Evolutionary conservation across 2,888 invertebrate genomes (phyloP), one percentile per base, ranked within the genome.

Genomic region (Chalcis sispes): DNA sequence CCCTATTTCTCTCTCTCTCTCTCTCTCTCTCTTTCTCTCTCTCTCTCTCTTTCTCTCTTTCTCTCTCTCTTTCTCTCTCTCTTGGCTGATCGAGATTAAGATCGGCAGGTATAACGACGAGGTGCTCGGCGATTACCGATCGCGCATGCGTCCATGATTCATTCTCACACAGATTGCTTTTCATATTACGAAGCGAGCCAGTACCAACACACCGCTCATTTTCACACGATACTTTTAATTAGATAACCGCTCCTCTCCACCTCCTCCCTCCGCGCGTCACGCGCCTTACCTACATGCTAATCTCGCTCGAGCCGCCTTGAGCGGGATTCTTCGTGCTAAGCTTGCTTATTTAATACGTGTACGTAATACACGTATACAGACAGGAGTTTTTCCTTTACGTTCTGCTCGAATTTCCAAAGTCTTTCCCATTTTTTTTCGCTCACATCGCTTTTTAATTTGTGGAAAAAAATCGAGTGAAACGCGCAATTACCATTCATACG

Each of bases 131-230:
- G 79, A 79, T 79, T 80, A 79, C 77, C 78, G 78, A 76, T 77
- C 76, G 75, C 59, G 56, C n/a, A n/a, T 52, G 62, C 56, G 69
- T 74, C 70, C 72, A 61, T 77, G 77, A 78, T 67, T 74, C 73
- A 79, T 80, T 80, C 80, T 79, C 79, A 80, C 79, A 79, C 75
- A 69, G 78, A 79, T 81, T 74, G 72, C 78, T 81, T 77, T 75
- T 73, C 72, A 36, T 40, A 20, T n/a, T n/a, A 18, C n/a, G 25
- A 15, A 48, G 48, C 48, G 48, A 48, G 48, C 48, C 3, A 48
- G 29, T 25, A 46, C 46, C 13, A 10, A 20, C 52, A 7, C 54
- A 52, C 58, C 59, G 42, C 54, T 69, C 66, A 61, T 70, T 73
- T 77, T 74, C 77, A 67, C 77, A 74, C 70, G 77, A 74, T 74